Conservation (phyloP, 2,113 vertebrate genomes). For the Percopsis transmontana region DNA sequence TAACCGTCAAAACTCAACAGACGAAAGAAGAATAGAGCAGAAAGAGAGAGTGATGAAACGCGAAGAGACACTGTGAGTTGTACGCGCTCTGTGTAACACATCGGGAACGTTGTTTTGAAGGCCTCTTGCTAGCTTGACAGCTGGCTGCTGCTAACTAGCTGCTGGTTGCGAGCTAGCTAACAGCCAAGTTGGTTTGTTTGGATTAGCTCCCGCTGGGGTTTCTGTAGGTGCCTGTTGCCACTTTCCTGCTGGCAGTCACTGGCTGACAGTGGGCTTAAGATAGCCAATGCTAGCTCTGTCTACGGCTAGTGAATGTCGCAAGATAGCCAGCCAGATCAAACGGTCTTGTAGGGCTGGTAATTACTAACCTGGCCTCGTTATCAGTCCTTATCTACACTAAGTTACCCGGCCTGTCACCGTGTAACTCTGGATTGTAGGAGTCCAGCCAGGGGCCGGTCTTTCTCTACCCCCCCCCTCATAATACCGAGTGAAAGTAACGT, state of each 20-base stretch:
- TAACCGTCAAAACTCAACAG: neutral
- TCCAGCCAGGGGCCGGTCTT: neutral
- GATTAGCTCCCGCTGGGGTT: conserved; percentile 6
- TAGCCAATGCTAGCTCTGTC: neutral
- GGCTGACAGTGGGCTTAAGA: neutral
- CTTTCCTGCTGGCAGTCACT: neutral
- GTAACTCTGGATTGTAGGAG: neutral
- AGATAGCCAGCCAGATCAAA: conserved; percentile 4
- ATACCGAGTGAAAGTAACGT: too few relatives aligned
- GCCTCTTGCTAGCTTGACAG: conserved; percentile 64
- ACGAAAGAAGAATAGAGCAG: conserved; percentile 2
- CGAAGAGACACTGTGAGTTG: neutral
- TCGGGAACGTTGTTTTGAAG: conserved; percentile 58
- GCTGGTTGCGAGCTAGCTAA: conserved; percentile 56
- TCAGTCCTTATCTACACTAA: neutral
- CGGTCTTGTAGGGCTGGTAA: conserved; percentile 20
- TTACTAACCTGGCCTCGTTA: conserved; percentile 28
- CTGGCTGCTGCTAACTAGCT: conserved; percentile 48
- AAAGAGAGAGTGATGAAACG: neutral
- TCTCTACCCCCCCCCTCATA: neutral
- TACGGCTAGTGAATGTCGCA: conserved; percentile 30
- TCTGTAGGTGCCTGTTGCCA: neutral
- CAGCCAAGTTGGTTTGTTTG: conserved; percentile 16
- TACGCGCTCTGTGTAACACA: neutral
- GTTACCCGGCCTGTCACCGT: conserved; percentile 19